Base-by-base conservation (phyloP, 2,888 invertebrate genomes). In the Polymixis flavicincta region DNA sequence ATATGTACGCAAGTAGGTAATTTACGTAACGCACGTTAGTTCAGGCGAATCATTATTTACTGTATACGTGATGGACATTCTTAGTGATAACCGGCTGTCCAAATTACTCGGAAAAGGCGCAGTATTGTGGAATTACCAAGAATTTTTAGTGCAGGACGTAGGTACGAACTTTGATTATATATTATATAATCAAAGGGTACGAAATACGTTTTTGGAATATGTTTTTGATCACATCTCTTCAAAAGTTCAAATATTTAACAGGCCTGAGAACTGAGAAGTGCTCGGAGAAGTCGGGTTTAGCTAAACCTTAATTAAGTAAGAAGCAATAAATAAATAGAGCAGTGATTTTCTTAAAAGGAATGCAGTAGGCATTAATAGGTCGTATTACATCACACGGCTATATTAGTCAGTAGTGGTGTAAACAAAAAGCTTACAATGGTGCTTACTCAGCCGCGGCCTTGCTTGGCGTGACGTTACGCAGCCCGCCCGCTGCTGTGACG, bases 391-490 rank as follows among this genome's bases (percentile, higher is more conserved):
- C 84, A 86, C 82, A 84, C 84, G 88, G 81, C 88, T 87, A 88
- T 90, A 91, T 87, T 88, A 90, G 90, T 90, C 82, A 83, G 81
- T 78, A 74, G 83, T 85, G 78, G 84, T 86, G 89, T 90, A 89
- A 90, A 90, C 90, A 91, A 91, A 89, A 89, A 88, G 87, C 85
- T 90, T 87, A 76, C 83, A 82, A 84, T 85, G 87, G 87, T 90
- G 90, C 88, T 89, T 90, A 89, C 90, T 89, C 88, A 88, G 85
- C 79, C 89, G 89, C 91, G 94, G 93, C 95, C 95, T 95, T 95
- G 94, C 85, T 80, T 83, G 76, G 88, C 86, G 92, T 95, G 94
- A 95, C 95, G 95, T 92, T 82, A 88, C 88, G 89, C 86, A 88
- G 88, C 87, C 90, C 90, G 90, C 90, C 92, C 90, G 89, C 85